phyloP scores from a whole-genome alignment of 2,797 vertebrate genomes.

The Diglossa cyanea region DNA sequence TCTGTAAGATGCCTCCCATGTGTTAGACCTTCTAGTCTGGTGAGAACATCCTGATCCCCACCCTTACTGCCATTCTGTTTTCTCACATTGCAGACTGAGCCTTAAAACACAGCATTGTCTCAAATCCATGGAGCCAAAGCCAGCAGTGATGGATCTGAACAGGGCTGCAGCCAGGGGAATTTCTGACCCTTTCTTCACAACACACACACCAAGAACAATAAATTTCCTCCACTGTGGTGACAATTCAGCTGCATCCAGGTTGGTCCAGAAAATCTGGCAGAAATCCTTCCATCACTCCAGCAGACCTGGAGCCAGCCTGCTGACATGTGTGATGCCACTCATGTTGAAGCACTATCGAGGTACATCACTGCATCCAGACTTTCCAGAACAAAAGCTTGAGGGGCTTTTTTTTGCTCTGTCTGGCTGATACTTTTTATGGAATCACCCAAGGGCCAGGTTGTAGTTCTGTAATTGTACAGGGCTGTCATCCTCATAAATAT shows the following conservation, averaged over 20 bases:
- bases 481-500: slow-evolving; percentile 63
- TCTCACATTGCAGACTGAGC: not conserved
- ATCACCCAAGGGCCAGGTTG: slow-evolving; percentile 38
- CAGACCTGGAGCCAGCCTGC: not conserved
- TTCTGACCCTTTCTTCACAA: not conserved
- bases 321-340: not conserved
- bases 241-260: not conserved
- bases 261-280: not conserved
- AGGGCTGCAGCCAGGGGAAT: not conserved
- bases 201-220: accelerated
- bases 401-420: not conserved
- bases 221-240: not conserved
- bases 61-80: not conserved
- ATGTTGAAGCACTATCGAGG: accelerated
- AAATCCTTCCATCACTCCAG: not conserved
- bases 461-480: slow-evolving; percentile 56
- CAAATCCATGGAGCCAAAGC: not conserved
- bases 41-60: not conserved
- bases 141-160: accelerated
- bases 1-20: not conserved
- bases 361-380: not conserved
- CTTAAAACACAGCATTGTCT: not conserved
- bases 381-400: slow-evolving; percentile 33
- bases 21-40: not conserved
- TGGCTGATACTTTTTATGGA: slow-evolving; percentile 6